phyloP scores from a whole-genome alignment of 2,888 invertebrate species.

The Tachina lurida region DNA sequence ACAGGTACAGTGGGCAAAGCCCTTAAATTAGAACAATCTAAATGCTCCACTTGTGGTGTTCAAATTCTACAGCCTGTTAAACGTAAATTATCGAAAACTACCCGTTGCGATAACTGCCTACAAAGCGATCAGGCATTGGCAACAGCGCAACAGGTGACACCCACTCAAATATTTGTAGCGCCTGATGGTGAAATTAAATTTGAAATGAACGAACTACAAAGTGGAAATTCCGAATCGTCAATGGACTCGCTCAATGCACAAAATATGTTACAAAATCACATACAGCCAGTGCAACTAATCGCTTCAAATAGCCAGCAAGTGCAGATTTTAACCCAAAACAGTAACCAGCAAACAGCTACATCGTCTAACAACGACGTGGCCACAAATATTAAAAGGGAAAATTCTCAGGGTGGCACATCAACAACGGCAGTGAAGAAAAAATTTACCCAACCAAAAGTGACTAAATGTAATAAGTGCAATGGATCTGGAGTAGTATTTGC shows the following conservation, averaged over 20 bases:
- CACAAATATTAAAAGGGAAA: slow-evolving; percentile 76
- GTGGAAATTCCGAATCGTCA: slow-evolving; percentile 77
- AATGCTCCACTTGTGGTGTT: slow-evolving; percentile 86
- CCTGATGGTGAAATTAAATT: slow-evolving; percentile 86
- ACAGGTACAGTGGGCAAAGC: slow-evolving; percentile 79
- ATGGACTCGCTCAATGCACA: slow-evolving; percentile 83
- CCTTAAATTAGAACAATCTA: slow-evolving; percentile 84
- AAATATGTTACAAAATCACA: slow-evolving; percentile 83
- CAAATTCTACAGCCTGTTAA: slow-evolving; percentile 85
- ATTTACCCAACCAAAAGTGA: slow-evolving; percentile 84
- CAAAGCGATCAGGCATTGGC: slow-evolving; percentile 84
- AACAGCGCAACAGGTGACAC: slow-evolving; percentile 79
- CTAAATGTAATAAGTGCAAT: slow-evolving; percentile 94
- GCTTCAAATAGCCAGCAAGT: slow-evolving; percentile 78
- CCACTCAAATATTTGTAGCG: slow-evolving; percentile 87
- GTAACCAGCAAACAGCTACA: not conserved
- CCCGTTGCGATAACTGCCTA: slow-evolving; percentile 86
- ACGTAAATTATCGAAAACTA: slow-evolving; percentile 86
- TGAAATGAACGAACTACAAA: slow-evolving; percentile 84
- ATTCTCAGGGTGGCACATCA: slow-evolving; percentile 83
- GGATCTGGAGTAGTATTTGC: slow-evolving; percentile 90
- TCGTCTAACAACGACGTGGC: slow-evolving; percentile 52
- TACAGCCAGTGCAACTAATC: slow-evolving; percentile 78
- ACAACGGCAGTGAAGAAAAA: slow-evolving; percentile 83
- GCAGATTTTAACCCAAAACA: slow-evolving; percentile 74